Conservation (phyloP, 1,140 invertebrate genomes). For the Papilio aristodemus region DNA sequence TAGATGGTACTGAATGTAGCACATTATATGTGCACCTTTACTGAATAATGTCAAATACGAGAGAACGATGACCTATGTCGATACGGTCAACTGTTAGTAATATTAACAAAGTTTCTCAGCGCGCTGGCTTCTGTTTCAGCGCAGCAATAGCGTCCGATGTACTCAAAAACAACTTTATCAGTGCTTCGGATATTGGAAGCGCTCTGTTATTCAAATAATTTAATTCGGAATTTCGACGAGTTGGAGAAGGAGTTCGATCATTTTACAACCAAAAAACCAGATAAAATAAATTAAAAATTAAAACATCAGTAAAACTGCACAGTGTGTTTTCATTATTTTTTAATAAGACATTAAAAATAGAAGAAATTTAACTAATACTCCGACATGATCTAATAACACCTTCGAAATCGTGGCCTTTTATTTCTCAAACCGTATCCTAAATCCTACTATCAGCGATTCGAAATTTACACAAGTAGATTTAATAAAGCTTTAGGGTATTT, state of each 20-base stretch:
- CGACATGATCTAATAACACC: too few species aligned
- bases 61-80: not conserved
- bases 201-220: constrained; percentile 9
- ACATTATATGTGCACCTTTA: too few species aligned
- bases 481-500: constrained; percentile 7
- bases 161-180: constrained; percentile 21
- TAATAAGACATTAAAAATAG: too few species aligned
- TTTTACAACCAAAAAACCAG: not conserved
- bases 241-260: not conserved
- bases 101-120: constrained; percentile 24
- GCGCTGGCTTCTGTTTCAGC: not conserved
- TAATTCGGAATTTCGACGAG: not conserved
- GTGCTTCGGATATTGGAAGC: constrained; percentile 12
- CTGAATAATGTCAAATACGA: not conserved
- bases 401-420: too few species aligned
- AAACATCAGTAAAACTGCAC: not conserved
- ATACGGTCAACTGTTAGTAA: constrained; percentile 8
- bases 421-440: not conserved
- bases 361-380: too few species aligned
- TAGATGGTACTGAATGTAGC: too few species aligned
- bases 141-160: constrained; percentile 4
- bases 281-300: not conserved
- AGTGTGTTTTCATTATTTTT: not conserved
- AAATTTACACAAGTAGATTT: not conserved
- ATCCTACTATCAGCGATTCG: too few species aligned